These are phyloP conservation scores for Phymorhynchus buccinoides DNA, from an alignment of 1,140 invertebrate genomes.

Conservation along the genomic window DNA sequence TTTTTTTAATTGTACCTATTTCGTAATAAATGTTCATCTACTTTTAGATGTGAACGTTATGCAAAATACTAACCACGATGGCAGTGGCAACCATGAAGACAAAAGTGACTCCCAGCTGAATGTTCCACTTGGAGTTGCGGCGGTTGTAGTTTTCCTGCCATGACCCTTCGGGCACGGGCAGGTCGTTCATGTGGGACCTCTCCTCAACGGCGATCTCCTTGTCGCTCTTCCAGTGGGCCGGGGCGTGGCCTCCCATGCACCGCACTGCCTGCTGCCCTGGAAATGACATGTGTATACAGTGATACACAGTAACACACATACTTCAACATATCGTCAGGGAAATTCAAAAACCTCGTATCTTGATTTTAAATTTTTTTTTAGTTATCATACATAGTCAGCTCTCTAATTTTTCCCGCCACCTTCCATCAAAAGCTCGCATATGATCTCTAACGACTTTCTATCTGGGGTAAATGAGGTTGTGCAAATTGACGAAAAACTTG, in stretches of 20 bases:
- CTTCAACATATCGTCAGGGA: no score
- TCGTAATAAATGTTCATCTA: neutral
- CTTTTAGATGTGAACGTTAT: neutral
- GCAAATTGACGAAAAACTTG: no score
- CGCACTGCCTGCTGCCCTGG: constrained; percentile 40
- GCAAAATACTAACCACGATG: constrained; percentile 50
- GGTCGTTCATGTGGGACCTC: constrained; percentile 55
- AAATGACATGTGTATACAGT: neutral
- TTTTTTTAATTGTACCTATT: no score
- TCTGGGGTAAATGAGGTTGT: no score
- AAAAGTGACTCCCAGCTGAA: constrained; percentile 33
- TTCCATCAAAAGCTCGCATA: no score
- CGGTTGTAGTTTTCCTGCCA: constrained; percentile 59
- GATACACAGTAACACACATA: no score
- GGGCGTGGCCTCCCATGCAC: constrained; percentile 49
- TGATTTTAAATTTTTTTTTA: no score
- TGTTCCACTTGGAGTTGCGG: constrained; percentile 48
- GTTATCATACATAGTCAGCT: no score
- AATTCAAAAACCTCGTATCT: no score
- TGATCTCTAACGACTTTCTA: no score
- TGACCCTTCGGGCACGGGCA: constrained; percentile 61
- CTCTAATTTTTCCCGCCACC: no score
- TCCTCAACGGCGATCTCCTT: constrained; percentile 53
- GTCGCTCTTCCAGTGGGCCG: constrained; percentile 54
- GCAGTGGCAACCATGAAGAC: constrained; percentile 39